phyloP scores from a whole-genome alignment of 2,113 vertebrate species.

The Aldabrachelys gigantea region DNA sequence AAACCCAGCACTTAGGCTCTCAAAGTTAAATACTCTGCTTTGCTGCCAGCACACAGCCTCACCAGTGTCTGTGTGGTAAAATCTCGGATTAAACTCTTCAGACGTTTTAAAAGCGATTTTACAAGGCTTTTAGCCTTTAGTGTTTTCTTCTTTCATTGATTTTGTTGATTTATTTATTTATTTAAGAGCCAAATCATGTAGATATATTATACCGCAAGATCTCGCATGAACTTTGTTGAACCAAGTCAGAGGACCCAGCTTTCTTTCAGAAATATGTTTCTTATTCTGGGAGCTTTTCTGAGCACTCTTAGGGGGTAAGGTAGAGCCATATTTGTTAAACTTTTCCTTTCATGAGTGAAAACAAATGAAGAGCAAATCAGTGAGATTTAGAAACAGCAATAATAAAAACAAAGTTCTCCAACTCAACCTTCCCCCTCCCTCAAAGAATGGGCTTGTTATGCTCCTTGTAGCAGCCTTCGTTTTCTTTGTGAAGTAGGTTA shows the following conservation, averaged over 20 bases:
- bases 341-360: background rate
- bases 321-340: background rate
- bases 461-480: constrained; percentile 52
- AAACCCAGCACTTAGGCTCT: constrained; percentile 71
- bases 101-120: constrained; percentile 57
- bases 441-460: background rate
- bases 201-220: background rate
- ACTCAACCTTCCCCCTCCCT: background rate
- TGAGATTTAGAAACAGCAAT: background rate
- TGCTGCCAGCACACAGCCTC: constrained; percentile 34
- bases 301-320: background rate
- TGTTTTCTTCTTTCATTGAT: background rate
- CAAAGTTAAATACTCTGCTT: constrained; percentile 45
- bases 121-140: constrained; percentile 48
- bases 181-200: background rate
- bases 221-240: background rate
- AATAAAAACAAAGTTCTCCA: background rate
- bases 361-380: background rate
- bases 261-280: constrained; percentile 18
- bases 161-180: background rate
- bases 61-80: constrained; percentile 58
- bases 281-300: background rate
- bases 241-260: background rate
- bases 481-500: constrained; percentile 74
- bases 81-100: constrained; percentile 50